Evolutionary conservation across 1,140 invertebrate genomes (phyloP), one percentile per base, ranked within the genome.

Genomic region (Monomorium pharaonis): DNA sequence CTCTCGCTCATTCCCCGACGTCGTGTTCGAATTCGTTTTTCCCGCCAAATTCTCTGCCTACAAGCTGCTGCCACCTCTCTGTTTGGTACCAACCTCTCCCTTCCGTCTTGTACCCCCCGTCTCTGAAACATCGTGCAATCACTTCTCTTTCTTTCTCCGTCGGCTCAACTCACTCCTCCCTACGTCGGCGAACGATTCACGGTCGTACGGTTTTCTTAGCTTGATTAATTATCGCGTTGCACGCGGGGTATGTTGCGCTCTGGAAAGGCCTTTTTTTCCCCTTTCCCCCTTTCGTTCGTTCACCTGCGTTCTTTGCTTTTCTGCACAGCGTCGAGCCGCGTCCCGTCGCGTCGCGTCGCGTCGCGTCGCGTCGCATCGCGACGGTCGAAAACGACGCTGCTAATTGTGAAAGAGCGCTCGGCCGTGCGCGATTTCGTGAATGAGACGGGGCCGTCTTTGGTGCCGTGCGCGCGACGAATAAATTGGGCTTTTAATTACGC

Each of bases 11-110:
- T 83, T 69, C 91, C 88, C 91, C 86, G 88, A 91, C 91, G 87
- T 90, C 87, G 86, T 93, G 90, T 94, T 94, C 93, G 92, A 92
- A 94, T 94, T 93, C 92, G 92, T 94, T 94, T 95, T 95, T 94
- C 94, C 94, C 94, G 94, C 94, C 93, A 94, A 94, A 95, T 94
- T 89, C 85, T 75, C 74, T 86, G 78, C 89, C 89, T 88, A 90
- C 88, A 90, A 90, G 89, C 89, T 90, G 89, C 89, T 91, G 86
- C 89, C 89, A 90, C 89, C 89, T 87, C 85, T 84, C 84, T 83
- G 87, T 83, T 83, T 86, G 72, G 37, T 67, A 65, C 27, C 51
- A 67, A 47, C n/a, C 21, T 42, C 44, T 24, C 33, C 63, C 33
- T 16, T 7, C 21, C 9, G 12, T 27, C 54, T 42, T 37, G 27